phyloP scores from a whole-genome alignment of 1,140 invertebrate species.

The Bombus soroeensis region DNA sequence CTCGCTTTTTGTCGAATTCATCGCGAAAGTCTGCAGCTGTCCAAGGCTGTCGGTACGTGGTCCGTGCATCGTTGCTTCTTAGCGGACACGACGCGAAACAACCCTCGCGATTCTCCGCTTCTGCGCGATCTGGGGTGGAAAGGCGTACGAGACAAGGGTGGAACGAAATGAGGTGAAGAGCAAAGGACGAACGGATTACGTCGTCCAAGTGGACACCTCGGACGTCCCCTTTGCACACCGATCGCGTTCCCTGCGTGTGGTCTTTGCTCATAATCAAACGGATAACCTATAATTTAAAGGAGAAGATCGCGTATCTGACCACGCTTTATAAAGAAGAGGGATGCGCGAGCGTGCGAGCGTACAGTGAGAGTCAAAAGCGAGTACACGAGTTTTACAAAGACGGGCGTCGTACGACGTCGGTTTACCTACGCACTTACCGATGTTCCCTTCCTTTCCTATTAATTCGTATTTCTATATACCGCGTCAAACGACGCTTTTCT shows the following conservation, averaged over 20 bases:
- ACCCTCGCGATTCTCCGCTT: not conserved
- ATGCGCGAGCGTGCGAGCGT: too few species aligned
- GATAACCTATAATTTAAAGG: not conserved
- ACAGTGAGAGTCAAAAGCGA: too few species aligned
- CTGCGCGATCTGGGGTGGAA: slow-evolving; percentile 25
- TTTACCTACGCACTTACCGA: too few species aligned
- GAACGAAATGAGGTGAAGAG: slow-evolving; percentile 19
- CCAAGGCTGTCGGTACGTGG: not conserved
- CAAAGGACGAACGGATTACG: slow-evolving; percentile 47
- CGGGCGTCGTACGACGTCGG: too few species aligned
- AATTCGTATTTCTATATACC: too few species aligned
- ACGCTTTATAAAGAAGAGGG: not conserved
- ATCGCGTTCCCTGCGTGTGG: not conserved
- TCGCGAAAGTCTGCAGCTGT: not conserved
- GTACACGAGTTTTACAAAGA: too few species aligned
- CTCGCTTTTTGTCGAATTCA: not conserved
- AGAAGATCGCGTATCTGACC: not conserved
- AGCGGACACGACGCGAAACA: not conserved
- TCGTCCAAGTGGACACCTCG: slow-evolving; percentile 45
- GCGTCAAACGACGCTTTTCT: too few species aligned
- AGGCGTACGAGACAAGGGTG: slow-evolving; percentile 20
- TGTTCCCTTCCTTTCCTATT: too few species aligned
- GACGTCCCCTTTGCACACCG: not conserved
- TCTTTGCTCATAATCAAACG: not conserved
- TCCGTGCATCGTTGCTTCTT: too few species aligned